Evolutionary conservation across 2,797 vertebrate genomes (phyloP).

Genomic region (Echiichthys vipera): DNA sequence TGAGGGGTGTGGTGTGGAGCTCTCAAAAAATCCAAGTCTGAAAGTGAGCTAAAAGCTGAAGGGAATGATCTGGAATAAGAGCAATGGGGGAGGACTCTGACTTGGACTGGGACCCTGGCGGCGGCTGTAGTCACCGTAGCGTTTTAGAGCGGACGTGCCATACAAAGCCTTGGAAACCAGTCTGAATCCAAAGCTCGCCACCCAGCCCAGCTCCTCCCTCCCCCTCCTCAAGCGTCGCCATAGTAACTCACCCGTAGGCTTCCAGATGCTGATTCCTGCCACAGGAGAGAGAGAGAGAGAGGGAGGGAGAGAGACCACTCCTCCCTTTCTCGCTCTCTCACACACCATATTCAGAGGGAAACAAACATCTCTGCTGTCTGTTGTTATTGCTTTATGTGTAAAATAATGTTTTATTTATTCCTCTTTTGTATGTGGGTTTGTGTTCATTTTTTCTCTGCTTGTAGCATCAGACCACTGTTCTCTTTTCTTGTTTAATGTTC

Average conservation of each 20-base stretch:
- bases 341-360: slow-evolving; percentile 67
- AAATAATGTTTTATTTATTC: slow-evolving; percentile 67
- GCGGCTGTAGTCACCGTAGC: slow-evolving; percentile 4
- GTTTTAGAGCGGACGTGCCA: slow-evolving; percentile 73
- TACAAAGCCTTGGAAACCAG: slow-evolving; percentile 72
- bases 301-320: slow-evolving; percentile 21
- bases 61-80: neutral
- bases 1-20: slow-evolving; percentile 5
- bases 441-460: slow-evolving; percentile 41
- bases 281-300: slow-evolving; percentile 42
- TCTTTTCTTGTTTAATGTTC: slow-evolving; percentile 11
- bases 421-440: slow-evolving; percentile 69
- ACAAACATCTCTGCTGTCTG: slow-evolving; percentile 49
- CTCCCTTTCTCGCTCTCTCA: slow-evolving; percentile 34
- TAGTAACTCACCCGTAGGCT: slow-evolving; percentile 55
- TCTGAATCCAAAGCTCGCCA: slow-evolving; percentile 33
- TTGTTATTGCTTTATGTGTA: slow-evolving; percentile 49
- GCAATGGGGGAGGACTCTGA: neutral
- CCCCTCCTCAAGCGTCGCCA: slow-evolving; percentile 42
- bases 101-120: neutral
- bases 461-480: slow-evolving; percentile 40
- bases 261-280: slow-evolving; percentile 77
- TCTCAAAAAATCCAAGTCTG: slow-evolving; percentile 7
- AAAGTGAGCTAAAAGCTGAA: neutral
- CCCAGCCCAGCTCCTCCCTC: slow-evolving; percentile 26